These are phyloP conservation scores for Eupeodes latifasciatus DNA, from an alignment of 2,888 invertebrate species.

Conservation along the genomic window DNA sequence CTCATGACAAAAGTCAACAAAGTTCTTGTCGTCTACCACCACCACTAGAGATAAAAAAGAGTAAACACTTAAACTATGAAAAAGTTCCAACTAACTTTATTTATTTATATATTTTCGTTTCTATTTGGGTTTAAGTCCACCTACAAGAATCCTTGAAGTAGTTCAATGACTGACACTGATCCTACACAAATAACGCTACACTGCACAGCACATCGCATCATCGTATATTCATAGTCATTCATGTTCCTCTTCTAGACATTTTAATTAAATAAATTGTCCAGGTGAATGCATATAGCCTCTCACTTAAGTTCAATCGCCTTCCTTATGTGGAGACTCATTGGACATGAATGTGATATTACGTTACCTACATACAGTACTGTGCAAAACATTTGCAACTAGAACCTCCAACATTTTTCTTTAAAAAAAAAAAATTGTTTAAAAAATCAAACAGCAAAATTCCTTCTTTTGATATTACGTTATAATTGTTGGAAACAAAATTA, in stretches of 20 bases:
- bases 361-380: no score
- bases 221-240: not conserved
- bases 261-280: slow-evolving; percentile 66
- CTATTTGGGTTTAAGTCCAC: not conserved
- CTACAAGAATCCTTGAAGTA: slow-evolving; percentile 44
- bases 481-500: no score
- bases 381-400: no score
- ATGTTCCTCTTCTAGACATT: slow-evolving; percentile 23
- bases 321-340: slow-evolving; percentile 6
- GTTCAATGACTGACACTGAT: slow-evolving; percentile 59
- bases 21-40: not conserved
- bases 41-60: no score
- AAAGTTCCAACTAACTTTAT: not conserved
- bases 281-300: slow-evolving; percentile 43
- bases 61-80: not conserved
- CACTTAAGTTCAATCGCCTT: slow-evolving; percentile 17
- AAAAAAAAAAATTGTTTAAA: no score
- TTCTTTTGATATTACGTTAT: no score
- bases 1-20: not conserved
- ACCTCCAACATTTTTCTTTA: no score
- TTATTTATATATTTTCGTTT: not conserved
- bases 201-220: no score
- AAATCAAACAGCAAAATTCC: no score
- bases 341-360: not conserved
- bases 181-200: slow-evolving; percentile 25